Base-by-base conservation (phyloP, 2,888 invertebrate species). In the Frankliniella fusca region DNA sequence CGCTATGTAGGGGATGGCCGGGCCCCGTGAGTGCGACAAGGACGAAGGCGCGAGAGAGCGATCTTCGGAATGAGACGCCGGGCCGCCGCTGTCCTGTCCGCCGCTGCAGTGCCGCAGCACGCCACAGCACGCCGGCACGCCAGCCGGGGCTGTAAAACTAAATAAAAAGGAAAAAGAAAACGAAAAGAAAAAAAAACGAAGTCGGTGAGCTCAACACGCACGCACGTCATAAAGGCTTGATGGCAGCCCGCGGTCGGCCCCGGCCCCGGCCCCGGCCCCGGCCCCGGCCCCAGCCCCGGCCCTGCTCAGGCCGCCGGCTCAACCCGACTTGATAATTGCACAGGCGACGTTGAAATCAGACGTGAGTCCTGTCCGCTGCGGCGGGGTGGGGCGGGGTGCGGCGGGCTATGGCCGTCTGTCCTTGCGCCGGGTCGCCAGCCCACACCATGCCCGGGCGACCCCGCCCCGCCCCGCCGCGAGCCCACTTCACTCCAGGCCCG, bases 201-300 rank as follows among this genome's bases (percentile, higher is more conserved):
- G 11, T 76, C 27, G 70, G 70, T 76, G 70, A 76, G 70, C 70
- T 76, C 70, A 76, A 76, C 70, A 76, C 70, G 70, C 70, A 76
- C 70, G 61, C 10, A 23, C 70, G 70, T 27, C 70, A 76, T 76
- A 76, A 76, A 76, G 70, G 27, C 70, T 27, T 76, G 27, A 76
- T 27, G 70, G 70, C 70, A 27, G 70, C 70, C 27, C 70, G 12
- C 54, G 54, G 54, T 5, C 38, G 3, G 38, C 38, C 38, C 38
- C 38, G 38, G 3, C 38, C 38, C 38, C n/a, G n/a, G 38, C 38
- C 38, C 38, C 38, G 38, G 38, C 38, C 38, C 38, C 38, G 38
- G 38, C 38, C 38, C 38, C 38, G 38, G 38, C 38, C 38, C 38
- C 38, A 38, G 3, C 38, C 38, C 38, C n/a, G n/a, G 38, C 38